phyloP scores from a whole-genome alignment of 2,797 vertebrate genomes.

The Characodon lateralis region DNA sequence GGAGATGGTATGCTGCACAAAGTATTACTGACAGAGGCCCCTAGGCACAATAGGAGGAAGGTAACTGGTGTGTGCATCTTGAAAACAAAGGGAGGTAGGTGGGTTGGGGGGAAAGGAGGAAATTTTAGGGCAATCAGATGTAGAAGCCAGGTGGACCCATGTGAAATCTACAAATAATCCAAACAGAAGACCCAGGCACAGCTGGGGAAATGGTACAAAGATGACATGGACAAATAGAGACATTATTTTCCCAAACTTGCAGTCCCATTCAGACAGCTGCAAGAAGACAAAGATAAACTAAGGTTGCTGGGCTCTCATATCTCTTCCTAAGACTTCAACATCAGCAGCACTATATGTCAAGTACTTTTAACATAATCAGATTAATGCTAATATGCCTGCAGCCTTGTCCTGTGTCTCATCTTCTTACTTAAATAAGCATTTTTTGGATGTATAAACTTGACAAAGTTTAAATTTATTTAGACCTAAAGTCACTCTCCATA shows the following conservation, averaged over 20 bases:
- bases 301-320: constrained; percentile 28
- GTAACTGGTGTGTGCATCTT: constrained; percentile 11
- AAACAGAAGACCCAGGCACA: constrained; percentile 48
- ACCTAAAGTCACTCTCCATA: constrained; percentile 10
- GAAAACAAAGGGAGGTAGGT: constrained; percentile 38
- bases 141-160: constrained; percentile 33
- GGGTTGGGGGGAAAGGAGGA: not conserved
- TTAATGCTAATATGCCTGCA: not conserved
- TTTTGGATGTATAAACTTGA: not conserved
- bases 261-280: constrained; percentile 41
- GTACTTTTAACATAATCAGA: not conserved
- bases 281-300: constrained; percentile 35
- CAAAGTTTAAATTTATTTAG: not conserved
- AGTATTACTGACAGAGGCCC: constrained; percentile 33
- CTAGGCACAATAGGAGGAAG: constrained; percentile 20
- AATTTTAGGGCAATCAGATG: constrained; percentile 40
- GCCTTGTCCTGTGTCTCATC: not conserved
- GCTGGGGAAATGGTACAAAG: constrained; percentile 55
- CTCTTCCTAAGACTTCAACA: constrained; percentile 5
- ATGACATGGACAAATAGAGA: constrained; percentile 57
- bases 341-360: not conserved
- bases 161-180: constrained; percentile 50
- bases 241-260: constrained; percentile 47
- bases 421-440: constrained; percentile 1
- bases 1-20: constrained; percentile 22